These are phyloP conservation scores for Karalla daura DNA, from an alignment of 2,797 vertebrate genomes.

Conservation along the genomic window DNA sequence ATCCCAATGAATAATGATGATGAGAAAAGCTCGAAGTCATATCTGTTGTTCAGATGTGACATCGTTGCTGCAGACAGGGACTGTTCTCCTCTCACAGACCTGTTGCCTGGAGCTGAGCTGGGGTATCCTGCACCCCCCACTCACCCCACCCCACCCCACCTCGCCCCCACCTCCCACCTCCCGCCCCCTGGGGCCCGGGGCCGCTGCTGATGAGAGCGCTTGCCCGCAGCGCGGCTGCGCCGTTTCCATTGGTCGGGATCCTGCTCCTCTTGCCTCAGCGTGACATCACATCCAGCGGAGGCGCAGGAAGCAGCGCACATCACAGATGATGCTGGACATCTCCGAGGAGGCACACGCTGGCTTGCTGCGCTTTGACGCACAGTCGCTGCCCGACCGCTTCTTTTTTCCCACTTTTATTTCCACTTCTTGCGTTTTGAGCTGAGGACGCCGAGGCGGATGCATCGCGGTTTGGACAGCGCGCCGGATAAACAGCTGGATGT, in stretches of 20 bases:
- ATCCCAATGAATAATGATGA: no score
- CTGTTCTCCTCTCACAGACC: no score
- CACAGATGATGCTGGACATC: slow-evolving; percentile 78
- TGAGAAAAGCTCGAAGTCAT: no score
- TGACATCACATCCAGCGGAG: slow-evolving; percentile 84
- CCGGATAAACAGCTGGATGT: slow-evolving; percentile 22
- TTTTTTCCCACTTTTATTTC: no score
- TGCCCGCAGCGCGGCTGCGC: slow-evolving; percentile 43
- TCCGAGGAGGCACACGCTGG: slow-evolving; percentile 56
- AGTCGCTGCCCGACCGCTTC: slow-evolving; percentile 7
- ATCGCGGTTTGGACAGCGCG: slow-evolving; percentile 23
- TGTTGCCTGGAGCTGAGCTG: no score
- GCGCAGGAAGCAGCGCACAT: slow-evolving; percentile 66
- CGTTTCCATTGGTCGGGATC: slow-evolving; percentile 79
- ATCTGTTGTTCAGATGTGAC: background rate
- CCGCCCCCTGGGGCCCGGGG: no score
- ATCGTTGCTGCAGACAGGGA: no score
- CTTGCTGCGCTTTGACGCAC: slow-evolving; percentile 52
- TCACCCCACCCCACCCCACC: no score
- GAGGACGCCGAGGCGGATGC: slow-evolving; percentile 32
- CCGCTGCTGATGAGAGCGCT: slow-evolving; percentile 55
- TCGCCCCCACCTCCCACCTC: no score
- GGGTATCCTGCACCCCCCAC: no score
- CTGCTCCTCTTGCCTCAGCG: slow-evolving; percentile 55
- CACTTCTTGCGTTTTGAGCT: slow-evolving; percentile 13